Evolutionary conservation across 2,888 invertebrate genomes (phyloP).

Genomic region (Malacosoma neustria): DNA sequence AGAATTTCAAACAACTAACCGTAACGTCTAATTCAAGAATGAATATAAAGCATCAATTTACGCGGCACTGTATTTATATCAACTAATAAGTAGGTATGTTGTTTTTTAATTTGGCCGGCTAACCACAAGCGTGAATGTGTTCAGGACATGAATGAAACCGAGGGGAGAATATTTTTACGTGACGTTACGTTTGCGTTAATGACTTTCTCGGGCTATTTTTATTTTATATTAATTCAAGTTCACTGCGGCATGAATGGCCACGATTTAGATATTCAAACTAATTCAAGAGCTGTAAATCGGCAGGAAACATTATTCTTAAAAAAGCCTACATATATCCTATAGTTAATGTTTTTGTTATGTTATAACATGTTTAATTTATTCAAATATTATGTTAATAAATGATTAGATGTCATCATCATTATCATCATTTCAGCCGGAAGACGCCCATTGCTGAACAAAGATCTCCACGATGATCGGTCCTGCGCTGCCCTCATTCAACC

Average conservation of each 20-base stretch:
- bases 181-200: constrained; percentile 23
- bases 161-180: constrained; percentile 44
- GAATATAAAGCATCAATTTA: constrained; percentile 45
- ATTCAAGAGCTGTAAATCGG: too few species aligned
- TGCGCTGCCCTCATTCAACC: too few species aligned
- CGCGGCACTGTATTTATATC: constrained; percentile 32
- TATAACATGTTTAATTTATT: too few species aligned
- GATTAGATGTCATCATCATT: too few species aligned
- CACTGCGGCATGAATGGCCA: neutral
- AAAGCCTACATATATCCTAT: too few species aligned
- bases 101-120: constrained; percentile 34
- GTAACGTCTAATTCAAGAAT: constrained; percentile 56
- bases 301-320: too few species aligned
- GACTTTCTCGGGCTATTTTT: neutral
- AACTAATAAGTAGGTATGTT: constrained; percentile 29
- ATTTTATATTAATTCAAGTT: neutral
- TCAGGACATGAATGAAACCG: constrained; percentile 36
- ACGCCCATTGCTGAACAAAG: too few species aligned
- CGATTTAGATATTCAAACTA: neutral
- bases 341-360: too few species aligned
- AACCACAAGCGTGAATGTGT: constrained; percentile 14
- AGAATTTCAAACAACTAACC: constrained; percentile 44
- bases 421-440: too few species aligned
- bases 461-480: too few species aligned
- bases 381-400: too few species aligned